Evolutionary conservation across 2,113 vertebrate genomes (phyloP), one percentile per base, ranked within the genome.

Genomic region (Probosciger aterrimus): DNA sequence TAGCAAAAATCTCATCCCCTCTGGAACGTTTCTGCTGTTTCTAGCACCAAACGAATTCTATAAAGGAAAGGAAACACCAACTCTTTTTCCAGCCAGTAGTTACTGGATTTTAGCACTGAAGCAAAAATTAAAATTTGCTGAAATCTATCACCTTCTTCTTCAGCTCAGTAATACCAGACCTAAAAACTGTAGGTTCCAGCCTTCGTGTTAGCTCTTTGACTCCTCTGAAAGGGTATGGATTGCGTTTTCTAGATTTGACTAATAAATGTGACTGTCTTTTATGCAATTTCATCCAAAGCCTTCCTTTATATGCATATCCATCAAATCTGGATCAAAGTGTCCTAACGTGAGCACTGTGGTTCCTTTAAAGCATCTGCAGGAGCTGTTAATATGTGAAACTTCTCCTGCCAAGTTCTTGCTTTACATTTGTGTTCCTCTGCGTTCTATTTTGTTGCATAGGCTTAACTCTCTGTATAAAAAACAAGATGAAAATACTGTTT

Each of bases 331-430:
- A 55, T 88, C 25, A 44, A 87, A 60, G 39, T 41, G 30, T 73
- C 35, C 11, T 31, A 8, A 25, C 0, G 1, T 23, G 44, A 68
- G 50, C 43, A 18, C 24, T 64, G n/a, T 1, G 1, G 18, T 53
- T 69, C 59, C 35, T 86, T 49, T 49, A 68, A 71, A 73, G 19
- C n/a, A 49, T 37, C 62, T 73, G 14, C 31, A 37, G 1, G 13
- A 74, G 22, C 35, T 39, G 52, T 22, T 76, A 75, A 69, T 7
- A 2, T 5, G 20, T 46, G 44, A 60, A 86, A 65, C 23, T 68
- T 82, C 25, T 81, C 35, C 73, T 8, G 22, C 10, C 44, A 14
- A 69, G 25, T 68, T 77, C 28, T 64, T 88, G 25, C 43, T 62
- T 82, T 53, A 59, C 33, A 18, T 88, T 82, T 89, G 7, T 59